phyloP scores from a whole-genome alignment of 2,888 invertebrate species.

The Rotaria sp. region DNA sequence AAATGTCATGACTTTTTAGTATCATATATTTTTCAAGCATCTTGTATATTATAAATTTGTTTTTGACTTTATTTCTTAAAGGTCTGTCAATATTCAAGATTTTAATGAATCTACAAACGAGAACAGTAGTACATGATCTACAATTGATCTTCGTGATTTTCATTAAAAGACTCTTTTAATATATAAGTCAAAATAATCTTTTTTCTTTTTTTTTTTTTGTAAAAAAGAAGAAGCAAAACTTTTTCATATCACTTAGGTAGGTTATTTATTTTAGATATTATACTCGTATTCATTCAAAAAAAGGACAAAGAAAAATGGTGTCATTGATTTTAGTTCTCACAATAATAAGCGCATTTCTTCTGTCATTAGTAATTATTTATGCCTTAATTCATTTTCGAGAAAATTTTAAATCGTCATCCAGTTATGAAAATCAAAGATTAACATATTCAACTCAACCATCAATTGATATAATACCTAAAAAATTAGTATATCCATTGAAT shows the following conservation, averaged over 20 bases:
- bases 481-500: not conserved
- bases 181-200: not conserved
- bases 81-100: not conserved
- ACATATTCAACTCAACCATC: not conserved
- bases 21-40: no score
- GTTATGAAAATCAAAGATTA: not conserved
- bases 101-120: not conserved
- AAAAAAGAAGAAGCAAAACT: not conserved
- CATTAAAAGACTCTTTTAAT: not conserved
- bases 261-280: not conserved
- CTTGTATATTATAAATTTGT: no score
- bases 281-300: not conserved
- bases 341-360: not conserved
- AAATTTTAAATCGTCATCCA: not conserved
- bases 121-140: not conserved
- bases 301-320: not conserved
- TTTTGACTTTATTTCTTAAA: not conserved
- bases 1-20: not conserved
- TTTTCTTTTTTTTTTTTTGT: not conserved
- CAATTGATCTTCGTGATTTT: not conserved
- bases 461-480: not conserved
- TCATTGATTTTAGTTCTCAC: not conserved
- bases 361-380: not conserved
- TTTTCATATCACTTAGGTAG: not conserved
- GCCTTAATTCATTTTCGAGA: not conserved